phyloP scores from a whole-genome alignment of 2,888 invertebrate species.

The Cheiracanthium punctorium region DNA sequence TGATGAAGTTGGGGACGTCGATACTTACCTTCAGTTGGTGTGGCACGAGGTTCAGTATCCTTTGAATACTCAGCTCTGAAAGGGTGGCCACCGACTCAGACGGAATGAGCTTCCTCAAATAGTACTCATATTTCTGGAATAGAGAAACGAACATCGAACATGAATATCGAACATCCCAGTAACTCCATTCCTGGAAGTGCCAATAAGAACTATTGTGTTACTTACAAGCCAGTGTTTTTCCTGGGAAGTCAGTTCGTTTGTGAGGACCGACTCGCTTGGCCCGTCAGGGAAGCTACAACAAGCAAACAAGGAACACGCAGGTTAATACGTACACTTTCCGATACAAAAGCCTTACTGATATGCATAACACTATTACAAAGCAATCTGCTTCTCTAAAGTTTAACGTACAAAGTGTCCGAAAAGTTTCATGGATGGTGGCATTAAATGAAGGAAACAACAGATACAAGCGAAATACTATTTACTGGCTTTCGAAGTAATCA shows the following conservation, averaged over 20 bases:
- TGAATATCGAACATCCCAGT: neutral
- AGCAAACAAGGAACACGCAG: conserved; percentile 5
- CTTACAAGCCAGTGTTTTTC: conserved; percentile 58
- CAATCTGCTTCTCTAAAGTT: neutral
- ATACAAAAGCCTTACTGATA: neutral
- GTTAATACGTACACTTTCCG: conserved; percentile 23
- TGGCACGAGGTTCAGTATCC: conserved; percentile 38
- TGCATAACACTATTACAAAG: neutral
- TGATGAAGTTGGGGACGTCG: too few relatives aligned
- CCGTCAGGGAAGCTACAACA: neutral
- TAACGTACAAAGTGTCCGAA: neutral
- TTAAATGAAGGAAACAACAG: too few relatives aligned
- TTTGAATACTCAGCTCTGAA: conserved; percentile 20
- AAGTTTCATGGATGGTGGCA: too few relatives aligned
- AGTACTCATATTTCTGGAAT: conserved; percentile 59
- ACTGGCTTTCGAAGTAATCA: too few relatives aligned
- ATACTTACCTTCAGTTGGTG: conserved; percentile 33
- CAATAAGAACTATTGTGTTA: neutral
- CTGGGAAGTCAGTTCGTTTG: conserved; percentile 24
- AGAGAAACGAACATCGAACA: neutral
- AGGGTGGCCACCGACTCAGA: conserved; percentile 42
- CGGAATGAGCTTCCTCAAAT: conserved; percentile 52
- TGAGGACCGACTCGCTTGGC: neutral
- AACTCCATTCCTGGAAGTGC: neutral
- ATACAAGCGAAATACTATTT: too few relatives aligned